phyloP scores from a whole-genome alignment of 2,888 invertebrate genomes.

The Julus scanicus region DNA sequence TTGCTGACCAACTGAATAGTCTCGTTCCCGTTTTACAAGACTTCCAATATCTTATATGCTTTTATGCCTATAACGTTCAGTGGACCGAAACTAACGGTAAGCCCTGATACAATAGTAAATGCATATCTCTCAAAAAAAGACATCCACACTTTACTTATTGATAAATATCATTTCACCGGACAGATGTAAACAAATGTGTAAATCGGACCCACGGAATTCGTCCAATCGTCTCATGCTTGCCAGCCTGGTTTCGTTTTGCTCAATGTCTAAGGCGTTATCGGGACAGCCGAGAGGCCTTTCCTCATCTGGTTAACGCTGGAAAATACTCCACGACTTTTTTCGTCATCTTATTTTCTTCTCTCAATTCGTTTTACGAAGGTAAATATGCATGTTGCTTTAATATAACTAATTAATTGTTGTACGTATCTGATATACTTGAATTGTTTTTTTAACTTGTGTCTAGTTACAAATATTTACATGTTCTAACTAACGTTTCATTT shows the following conservation, averaged over 20 bases:
- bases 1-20: slow-evolving; percentile 97
- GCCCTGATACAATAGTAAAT: background rate
- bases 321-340: slow-evolving; percentile 98
- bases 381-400: slow-evolving; percentile 61
- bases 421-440: no score
- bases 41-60: slow-evolving; percentile 92
- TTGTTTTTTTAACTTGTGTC: no score
- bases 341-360: slow-evolving; percentile 85
- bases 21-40: slow-evolving; percentile 89
- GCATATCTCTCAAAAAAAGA: background rate
- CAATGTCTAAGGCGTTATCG: slow-evolving; percentile 95
- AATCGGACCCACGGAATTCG: slow-evolving; percentile 80
- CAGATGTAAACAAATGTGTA: slow-evolving; percentile 75
- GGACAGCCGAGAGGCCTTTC: slow-evolving; percentile 92
- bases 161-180: background rate
- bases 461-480: background rate
- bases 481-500: background rate
- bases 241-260: slow-evolving; percentile 98
- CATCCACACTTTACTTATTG: background rate
- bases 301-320: slow-evolving; percentile 96
- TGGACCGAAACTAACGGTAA: slow-evolving; percentile 56
- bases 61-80: slow-evolving; percentile 76
- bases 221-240: slow-evolving; percentile 88
- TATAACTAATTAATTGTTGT: no score
- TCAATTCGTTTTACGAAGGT: slow-evolving; percentile 76